Conservation (phyloP, 2,888 invertebrate species). For the Drosophila sordidapex region DNA sequence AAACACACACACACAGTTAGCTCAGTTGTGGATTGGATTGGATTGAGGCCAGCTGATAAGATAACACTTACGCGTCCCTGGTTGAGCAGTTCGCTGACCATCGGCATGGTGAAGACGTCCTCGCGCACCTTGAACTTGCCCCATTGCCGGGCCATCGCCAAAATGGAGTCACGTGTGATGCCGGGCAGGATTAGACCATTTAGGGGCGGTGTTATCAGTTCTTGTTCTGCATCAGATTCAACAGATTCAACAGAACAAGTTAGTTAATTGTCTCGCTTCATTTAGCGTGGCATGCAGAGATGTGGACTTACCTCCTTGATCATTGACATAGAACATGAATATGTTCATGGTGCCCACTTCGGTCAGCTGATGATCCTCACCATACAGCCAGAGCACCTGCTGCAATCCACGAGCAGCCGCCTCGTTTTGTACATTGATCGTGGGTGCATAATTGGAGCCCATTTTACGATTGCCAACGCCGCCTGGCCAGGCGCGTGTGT, state of each 20-base stretch:
- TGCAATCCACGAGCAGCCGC: slow-evolving; percentile 92
- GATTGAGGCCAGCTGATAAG: not conserved
- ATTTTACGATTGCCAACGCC: slow-evolving; percentile 98
- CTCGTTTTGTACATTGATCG: slow-evolving; percentile 92
- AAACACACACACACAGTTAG: not conserved
- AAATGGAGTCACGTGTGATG: slow-evolving; percentile 94
- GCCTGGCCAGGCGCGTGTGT: slow-evolving; percentile 94
- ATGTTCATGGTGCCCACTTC: slow-evolving; percentile 99
- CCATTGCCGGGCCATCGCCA: slow-evolving; percentile 93
- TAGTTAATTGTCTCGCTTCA: not conserved
- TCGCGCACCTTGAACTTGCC: slow-evolving; percentile 94
- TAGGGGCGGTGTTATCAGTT: slow-evolving; percentile 96
- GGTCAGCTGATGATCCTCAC: slow-evolving; percentile 95
- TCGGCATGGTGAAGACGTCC: slow-evolving; percentile 92
- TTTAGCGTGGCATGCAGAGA: too few species aligned
- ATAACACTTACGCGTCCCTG: slow-evolving; percentile 91
- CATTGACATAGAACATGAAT: slow-evolving; percentile 94
- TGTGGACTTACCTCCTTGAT: slow-evolving; percentile 91
- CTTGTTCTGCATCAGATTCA: slow-evolving; percentile 88
- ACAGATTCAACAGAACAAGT: not conserved
- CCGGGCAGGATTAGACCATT: slow-evolving; percentile 98
- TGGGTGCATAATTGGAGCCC: slow-evolving; percentile 97
- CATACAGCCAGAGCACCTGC: slow-evolving; percentile 98
- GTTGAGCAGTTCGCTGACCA: slow-evolving; percentile 89
- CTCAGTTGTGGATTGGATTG: not conserved